Evolutionary conservation across 2,888 invertebrate genomes (phyloP).

Genomic region (Eupithecia subumbrata): DNA sequence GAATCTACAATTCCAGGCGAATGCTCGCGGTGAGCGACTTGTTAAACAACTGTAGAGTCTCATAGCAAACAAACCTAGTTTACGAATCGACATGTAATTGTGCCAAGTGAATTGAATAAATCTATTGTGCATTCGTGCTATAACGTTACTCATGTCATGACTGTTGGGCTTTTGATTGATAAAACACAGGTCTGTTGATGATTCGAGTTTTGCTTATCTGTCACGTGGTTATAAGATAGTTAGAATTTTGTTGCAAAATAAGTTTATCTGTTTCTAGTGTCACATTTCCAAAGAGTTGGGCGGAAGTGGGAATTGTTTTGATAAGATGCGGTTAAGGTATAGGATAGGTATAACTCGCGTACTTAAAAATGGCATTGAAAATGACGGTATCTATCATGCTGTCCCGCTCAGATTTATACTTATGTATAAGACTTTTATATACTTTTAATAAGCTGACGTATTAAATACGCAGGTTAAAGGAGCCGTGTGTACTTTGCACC

Average conservation of each 20-base stretch:
- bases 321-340: background rate
- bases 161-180: slow-evolving; percentile 24
- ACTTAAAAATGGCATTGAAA: too few relatives aligned
- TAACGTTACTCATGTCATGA: slow-evolving; percentile 33
- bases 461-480: too few relatives aligned
- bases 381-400: too few relatives aligned
- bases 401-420: too few relatives aligned
- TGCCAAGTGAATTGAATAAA: slow-evolving; percentile 36
- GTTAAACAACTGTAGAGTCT: background rate
- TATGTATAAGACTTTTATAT: too few relatives aligned
- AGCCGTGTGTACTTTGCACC: too few relatives aligned
- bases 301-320: background rate
- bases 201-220: slow-evolving; percentile 11
- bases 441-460: too few relatives aligned
- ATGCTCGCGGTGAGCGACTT: background rate
- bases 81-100: slow-evolving; percentile 24
- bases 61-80: slow-evolving; percentile 20
- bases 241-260: slow-evolving; percentile 5
- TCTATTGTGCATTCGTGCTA: slow-evolving; percentile 31
- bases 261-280: background rate
- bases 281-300: background rate
- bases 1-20: background rate
- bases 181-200: slow-evolving; percentile 26
- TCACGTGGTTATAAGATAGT: background rate
- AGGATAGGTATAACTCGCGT: too few relatives aligned